Conservation (phyloP, 2,113 vertebrate species). For the Myotis davidii region DNA sequence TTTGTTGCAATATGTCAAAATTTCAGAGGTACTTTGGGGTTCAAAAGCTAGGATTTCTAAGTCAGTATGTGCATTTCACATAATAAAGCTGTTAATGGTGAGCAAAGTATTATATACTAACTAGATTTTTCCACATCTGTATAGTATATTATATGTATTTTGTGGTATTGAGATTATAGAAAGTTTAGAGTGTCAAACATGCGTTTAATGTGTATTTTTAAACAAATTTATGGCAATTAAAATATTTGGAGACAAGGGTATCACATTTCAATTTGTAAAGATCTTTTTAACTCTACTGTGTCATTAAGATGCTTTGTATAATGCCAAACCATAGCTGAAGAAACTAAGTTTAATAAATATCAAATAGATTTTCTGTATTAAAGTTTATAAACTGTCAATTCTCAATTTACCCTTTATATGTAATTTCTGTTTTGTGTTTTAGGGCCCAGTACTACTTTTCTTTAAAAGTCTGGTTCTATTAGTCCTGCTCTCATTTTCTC, state of each 20-base stretch:
- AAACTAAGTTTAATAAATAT: slow-evolving; percentile 94
- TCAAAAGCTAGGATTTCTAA: slow-evolving; percentile 91
- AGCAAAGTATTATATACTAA: slow-evolving; percentile 99
- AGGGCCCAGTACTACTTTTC: neutral
- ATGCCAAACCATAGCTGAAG: slow-evolving; percentile 93
- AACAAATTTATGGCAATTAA: slow-evolving; percentile 92
- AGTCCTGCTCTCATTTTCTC: neutral
- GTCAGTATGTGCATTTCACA: slow-evolving; percentile 90
- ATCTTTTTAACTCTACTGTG: slow-evolving; percentile 92
- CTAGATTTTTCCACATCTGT: slow-evolving; percentile 97
- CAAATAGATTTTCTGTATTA: slow-evolving; percentile 94
- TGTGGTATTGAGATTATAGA: slow-evolving; percentile 99
- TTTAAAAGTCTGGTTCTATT: neutral
- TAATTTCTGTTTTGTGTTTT: neutral
- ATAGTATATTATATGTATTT: slow-evolving; percentile 99
- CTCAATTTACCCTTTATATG: neutral
- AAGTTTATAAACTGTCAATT: slow-evolving; percentile 77
- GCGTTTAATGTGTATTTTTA: slow-evolving; percentile 94
- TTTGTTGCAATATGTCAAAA: slow-evolving; percentile 91
- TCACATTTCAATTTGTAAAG: slow-evolving; percentile 94
- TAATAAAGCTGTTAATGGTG: slow-evolving; percentile 94
- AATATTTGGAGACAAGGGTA: slow-evolving; percentile 94
- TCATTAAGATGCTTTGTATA: slow-evolving; percentile 94
- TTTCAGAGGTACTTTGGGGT: slow-evolving; percentile 95
- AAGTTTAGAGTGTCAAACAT: slow-evolving; percentile 92